Evolutionary conservation across 1,140 invertebrate species (phyloP).

Genomic region (Sweltsa coloradensis): DNA sequence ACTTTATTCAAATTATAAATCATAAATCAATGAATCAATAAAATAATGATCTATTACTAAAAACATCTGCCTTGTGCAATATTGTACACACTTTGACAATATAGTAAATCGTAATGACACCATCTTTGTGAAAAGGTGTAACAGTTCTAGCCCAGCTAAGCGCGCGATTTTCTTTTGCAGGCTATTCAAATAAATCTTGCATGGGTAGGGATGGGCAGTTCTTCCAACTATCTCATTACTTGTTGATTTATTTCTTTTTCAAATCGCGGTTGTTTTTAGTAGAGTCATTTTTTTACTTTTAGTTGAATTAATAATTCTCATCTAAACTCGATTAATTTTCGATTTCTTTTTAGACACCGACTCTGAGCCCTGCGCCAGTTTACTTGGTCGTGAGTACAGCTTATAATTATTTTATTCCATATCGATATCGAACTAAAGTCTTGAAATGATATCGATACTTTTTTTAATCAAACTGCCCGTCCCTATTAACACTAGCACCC

Average conservation of each 20-base stretch:
- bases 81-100: too few species aligned
- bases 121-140: neutral
- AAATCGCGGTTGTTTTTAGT: conserved; percentile 8
- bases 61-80: neutral
- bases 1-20: too few species aligned
- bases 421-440: conserved; percentile 1
- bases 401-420: conserved; percentile 3
- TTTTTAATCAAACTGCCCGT: neutral
- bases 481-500: too few species aligned
- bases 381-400: conserved; percentile 15
- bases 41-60: neutral
- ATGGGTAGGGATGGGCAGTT: conserved; percentile 12
- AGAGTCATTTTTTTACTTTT: neutral
- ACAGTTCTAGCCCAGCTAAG: neutral
- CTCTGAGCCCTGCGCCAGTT: conserved; percentile 14
- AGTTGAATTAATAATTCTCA: neutral
- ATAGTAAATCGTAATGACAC: neutral
- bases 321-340: conserved; percentile 15
- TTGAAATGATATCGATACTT: conserved; percentile 4
- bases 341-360: conserved; percentile 16
- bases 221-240: conserved; percentile 6
- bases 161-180: neutral
- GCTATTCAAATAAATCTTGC: neutral
- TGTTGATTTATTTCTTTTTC: conserved; percentile 6
- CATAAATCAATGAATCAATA: neutral